These are phyloP conservation scores for Zootoca vivipara DNA, from an alignment of 2,113 vertebrate species.

Conservation along the genomic window DNA sequence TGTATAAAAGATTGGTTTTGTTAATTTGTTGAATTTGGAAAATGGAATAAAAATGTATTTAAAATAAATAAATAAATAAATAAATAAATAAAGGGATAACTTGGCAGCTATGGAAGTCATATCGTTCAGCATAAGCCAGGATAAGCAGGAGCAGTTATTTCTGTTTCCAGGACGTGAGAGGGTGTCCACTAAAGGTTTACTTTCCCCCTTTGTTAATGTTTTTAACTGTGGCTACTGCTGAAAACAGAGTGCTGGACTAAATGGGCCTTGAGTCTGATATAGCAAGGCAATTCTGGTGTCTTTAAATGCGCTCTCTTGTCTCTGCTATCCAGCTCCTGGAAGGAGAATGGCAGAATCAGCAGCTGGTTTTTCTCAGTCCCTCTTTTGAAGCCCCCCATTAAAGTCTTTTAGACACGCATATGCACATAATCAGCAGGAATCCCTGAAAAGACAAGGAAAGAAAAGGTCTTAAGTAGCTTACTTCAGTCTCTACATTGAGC, in stretches of 20 bases:
- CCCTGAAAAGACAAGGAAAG: constrained; percentile 47
- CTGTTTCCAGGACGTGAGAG: neutral
- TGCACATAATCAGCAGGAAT: neutral
- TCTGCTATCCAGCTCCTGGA: constrained; percentile 29
- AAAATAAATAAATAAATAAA: no score
- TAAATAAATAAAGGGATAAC: no score
- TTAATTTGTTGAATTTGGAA: no score
- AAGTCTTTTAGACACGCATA: constrained; percentile 44
- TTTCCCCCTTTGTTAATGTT: neutral
- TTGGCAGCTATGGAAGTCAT: no score
- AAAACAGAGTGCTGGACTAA: neutral
- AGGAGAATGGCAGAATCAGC: neutral
- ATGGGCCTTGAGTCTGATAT: neutral
- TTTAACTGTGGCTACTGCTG: neutral
- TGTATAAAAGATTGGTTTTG: no score
- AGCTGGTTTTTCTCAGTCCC: constrained; percentile 20
- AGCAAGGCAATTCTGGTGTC: neutral
- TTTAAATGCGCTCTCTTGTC: constrained; percentile 11
- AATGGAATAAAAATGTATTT: no score
- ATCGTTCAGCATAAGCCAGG: neutral
- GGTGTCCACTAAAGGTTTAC: neutral
- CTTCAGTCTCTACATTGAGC: neutral
- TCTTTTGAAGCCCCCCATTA: constrained; percentile 46
- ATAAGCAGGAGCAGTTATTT: no score
- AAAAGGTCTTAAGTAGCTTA: constrained; percentile 54